Evolutionary conservation across 2,888 invertebrate species (phyloP).

Genomic region (Orthosia gracilis): DNA sequence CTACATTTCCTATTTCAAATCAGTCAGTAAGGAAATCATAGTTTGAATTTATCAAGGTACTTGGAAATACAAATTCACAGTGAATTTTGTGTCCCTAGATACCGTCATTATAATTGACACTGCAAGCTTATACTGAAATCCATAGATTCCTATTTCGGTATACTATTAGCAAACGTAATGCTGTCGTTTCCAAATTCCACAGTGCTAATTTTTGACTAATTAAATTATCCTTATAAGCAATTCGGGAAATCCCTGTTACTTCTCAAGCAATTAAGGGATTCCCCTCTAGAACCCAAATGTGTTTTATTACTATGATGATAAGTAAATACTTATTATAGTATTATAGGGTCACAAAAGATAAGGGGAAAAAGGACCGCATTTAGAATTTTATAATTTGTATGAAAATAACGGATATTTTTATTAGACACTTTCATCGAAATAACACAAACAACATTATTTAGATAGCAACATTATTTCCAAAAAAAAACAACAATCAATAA

Average conservation of each 20-base stretch:
- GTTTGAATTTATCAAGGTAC: slow-evolving; percentile 8
- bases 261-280: not conserved
- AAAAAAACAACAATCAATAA: too few relatives aligned
- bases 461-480: too few relatives aligned
- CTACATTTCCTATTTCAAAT: slow-evolving; percentile 32
- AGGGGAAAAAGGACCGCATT: too few relatives aligned
- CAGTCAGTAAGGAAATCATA: slow-evolving; percentile 18
- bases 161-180: not conserved
- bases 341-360: too few relatives aligned
- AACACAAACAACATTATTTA: too few relatives aligned
- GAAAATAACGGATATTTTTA: too few relatives aligned
- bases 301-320: too few relatives aligned
- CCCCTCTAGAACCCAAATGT: too few relatives aligned
- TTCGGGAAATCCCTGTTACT: not conserved
- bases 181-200: not conserved
- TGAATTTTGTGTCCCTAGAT: not conserved
- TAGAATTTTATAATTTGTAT: too few relatives aligned
- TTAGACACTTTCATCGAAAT: too few relatives aligned
- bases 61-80: slow-evolving; percentile 1
- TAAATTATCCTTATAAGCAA: slow-evolving; percentile 5
- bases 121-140: not conserved
- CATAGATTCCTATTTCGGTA: not conserved
- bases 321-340: too few relatives aligned
- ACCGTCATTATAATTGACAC: not conserved
- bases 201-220: not conserved